A percentile compares a stretch with the other conserved stretches of the same genome.
Evolutionary conservation across 1,140 invertebrate species (phyloP).

Genomic region (Drosophila sucinea): DNA sequence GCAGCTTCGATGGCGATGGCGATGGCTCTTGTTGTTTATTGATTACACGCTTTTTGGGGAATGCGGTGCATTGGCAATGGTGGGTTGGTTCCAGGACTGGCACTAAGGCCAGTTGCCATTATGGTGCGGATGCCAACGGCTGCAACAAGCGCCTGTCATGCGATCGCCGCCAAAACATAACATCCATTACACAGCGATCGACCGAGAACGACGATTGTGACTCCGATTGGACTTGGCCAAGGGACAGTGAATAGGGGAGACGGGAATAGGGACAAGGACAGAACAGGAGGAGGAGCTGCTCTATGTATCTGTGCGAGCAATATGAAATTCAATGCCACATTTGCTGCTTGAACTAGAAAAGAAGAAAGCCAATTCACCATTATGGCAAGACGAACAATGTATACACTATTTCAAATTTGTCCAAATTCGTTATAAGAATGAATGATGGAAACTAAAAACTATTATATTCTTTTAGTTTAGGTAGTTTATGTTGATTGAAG

Average conservation of each 20-base stretch:
- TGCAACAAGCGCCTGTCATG: constrained; percentile 81
- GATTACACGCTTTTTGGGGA: constrained; percentile 81
- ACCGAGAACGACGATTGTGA: constrained; percentile 54
- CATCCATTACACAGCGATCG: constrained; percentile 74
- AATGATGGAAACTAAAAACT: too few species aligned
- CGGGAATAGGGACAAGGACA: constrained; percentile 2
- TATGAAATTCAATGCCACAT: constrained; percentile 82
- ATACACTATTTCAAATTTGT: constrained; percentile 6
- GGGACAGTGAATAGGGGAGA: constrained; percentile 13
- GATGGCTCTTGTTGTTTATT: constrained; percentile 81
- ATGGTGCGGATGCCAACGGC: constrained; percentile 80
- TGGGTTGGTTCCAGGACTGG: constrained; percentile 33
- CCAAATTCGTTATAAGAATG: background rate
- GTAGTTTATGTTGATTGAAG: background rate
- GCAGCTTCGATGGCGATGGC: constrained; percentile 67
- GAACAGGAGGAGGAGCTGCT: constrained; percentile 19
- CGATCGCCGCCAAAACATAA: constrained; percentile 81
- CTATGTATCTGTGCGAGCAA: constrained; percentile 49
- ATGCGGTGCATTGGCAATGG: constrained; percentile 68
- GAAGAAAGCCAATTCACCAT: constrained; percentile 11
- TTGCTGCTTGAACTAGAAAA: constrained; percentile 75
- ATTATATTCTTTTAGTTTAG: too few species aligned
- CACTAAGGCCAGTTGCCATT: constrained; percentile 66
- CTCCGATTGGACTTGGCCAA: constrained; percentile 41
- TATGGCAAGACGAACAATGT: background rate